Base-by-base conservation (phyloP, 2,888 invertebrate species). In the Eugnorisma glareosa region DNA sequence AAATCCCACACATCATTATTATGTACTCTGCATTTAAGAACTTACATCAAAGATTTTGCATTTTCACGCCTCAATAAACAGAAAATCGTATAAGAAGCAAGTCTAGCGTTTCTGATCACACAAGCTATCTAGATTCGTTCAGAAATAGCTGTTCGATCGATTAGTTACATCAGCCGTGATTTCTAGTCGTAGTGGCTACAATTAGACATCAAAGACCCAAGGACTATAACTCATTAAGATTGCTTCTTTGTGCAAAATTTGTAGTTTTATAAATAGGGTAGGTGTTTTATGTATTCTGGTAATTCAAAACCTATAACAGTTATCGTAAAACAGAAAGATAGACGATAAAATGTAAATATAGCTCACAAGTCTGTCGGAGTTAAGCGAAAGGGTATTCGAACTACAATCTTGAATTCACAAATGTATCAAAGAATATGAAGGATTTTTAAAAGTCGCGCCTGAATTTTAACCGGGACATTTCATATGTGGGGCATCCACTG, bases 81-180 rank as follows among this genome's bases (percentile, higher is more conserved):
- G 40, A 48, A 71, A 40, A 75, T 35, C 35, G 15, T 40, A 64
- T n/a, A 59, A 45, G 31, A 70, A 70, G 21, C 48, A 43, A 72
- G 48, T 72, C 51, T 59, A 64, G 57, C 63, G 57, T 54, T 48
- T 11, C 28, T 66, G 68, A 72, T 82, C 69, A 13, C 2, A n/a
- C 24, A 24, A 40, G 15, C 37, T 45, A n/a, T 18, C 54, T 43
- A 48, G 68, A 48, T 35, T 40, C 48, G 51, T 70, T 67, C 67
- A 75, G 61, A 82, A 82, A 82, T 84, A 82, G 80, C 68, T 59
- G 11, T 31, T 67, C 8, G 40, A 82, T 80, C 72, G 81, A 80
- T 84, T 63, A 43, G 40, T n/a, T 67, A 37, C 66, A n/a, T 28
- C 31, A 61, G 18, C 54, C n/a, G 57, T 15, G 64, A 43, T 48